These are phyloP conservation scores for Melanocharis versteri DNA, from an alignment of 2,113 vertebrate species.

Conservation along the genomic window DNA sequence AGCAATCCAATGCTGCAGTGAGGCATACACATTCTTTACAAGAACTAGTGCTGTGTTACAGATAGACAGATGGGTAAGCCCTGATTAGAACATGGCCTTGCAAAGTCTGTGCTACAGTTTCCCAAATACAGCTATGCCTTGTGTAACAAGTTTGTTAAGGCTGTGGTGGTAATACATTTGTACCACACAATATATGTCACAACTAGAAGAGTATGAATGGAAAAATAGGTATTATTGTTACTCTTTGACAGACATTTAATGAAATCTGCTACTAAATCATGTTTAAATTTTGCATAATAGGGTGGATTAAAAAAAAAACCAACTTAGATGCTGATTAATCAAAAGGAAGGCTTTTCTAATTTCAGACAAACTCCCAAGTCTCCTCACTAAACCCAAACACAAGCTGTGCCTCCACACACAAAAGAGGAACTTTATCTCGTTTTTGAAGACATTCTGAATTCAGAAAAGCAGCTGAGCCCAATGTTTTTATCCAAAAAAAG, in stretches of 20 bases:
- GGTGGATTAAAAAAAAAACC: not conserved
- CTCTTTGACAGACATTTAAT: not conserved
- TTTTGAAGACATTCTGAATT: not conserved
- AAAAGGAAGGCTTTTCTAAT: not conserved
- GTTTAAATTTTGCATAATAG: not conserved
- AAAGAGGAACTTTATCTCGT: not conserved
- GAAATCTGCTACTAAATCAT: not conserved
- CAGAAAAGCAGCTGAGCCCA: not conserved
- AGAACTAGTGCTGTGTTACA: not conserved
- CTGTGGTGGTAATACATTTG: not conserved
- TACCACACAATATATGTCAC: not conserved
- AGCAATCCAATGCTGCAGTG: not conserved
- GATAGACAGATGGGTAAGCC: not conserved
- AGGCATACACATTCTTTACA: not conserved
- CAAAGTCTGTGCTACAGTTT: not conserved
- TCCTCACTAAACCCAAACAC: not conserved
- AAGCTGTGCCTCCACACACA: not conserved
- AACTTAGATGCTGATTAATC: not conserved
- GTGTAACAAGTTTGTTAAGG: not conserved
- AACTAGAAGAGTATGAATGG: not conserved
- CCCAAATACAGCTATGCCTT: not conserved
- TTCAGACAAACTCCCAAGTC: not conserved
- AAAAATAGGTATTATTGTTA: not conserved
- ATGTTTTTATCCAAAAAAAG: not conserved
- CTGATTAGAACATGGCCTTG: not conserved